Conservation (phyloP, 2,888 invertebrate species). For the Macrophya annulata region DNA sequence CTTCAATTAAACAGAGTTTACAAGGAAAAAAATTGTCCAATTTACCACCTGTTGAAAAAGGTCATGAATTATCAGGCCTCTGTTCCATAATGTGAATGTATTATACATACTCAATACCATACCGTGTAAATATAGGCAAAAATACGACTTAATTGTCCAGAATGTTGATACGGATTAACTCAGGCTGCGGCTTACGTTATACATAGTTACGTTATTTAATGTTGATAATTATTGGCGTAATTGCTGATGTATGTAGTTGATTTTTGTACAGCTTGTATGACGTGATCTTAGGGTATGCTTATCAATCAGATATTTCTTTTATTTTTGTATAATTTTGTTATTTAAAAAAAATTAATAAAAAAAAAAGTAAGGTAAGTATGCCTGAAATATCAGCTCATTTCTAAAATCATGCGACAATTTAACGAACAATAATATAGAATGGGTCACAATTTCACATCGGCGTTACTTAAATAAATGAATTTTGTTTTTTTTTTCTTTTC, state of each 20-base stretch:
- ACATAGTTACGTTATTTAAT: conserved; percentile 53
- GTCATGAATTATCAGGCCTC: conserved; percentile 91
- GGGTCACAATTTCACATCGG: conserved; percentile 6
- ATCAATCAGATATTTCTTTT: conserved; percentile 8
- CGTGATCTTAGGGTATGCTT: conserved; percentile 62
- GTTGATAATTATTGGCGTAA: conserved; percentile 31
- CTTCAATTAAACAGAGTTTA: conserved; percentile 85
- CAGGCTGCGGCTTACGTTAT: conserved; percentile 57
- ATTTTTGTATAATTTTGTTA: neutral
- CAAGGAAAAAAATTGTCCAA: conserved; percentile 85
- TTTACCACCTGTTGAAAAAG: conserved; percentile 87
- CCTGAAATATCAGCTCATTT: too few species aligned
- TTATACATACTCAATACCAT: conserved; percentile 32
- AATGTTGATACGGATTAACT: conserved; percentile 39
- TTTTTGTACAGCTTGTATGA: conserved; percentile 70
- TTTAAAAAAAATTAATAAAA: neutral
- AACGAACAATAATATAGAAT: neutral
- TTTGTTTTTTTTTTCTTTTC: neutral
- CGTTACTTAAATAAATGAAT: neutral
- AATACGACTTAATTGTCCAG: neutral
- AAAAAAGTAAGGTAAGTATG: conserved; percentile 33
- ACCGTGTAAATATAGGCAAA: conserved; percentile 43
- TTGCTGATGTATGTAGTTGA: conserved; percentile 60
- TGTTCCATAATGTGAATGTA: conserved; percentile 91
- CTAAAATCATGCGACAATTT: neutral